Base-by-base conservation (phyloP, 2,797 vertebrate genomes). In the Pipistrellus kuhlii region DNA sequence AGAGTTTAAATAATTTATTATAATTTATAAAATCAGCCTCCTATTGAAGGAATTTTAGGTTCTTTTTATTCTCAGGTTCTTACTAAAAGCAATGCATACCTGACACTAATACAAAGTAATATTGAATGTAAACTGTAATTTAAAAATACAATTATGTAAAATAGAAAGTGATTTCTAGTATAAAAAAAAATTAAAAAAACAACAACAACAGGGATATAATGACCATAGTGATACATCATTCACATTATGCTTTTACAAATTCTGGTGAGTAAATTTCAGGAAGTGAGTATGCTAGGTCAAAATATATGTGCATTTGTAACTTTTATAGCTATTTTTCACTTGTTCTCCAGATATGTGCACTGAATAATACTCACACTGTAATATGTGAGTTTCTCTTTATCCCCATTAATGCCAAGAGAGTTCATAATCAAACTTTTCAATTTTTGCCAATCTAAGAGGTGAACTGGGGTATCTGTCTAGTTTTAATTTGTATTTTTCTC, bases 401-500 rank as follows among this genome's bases (percentile, higher is more conserved):
- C 6, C 15, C 35, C 3, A 82, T 66, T 87, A 51, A 75, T 46
- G 69, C 10, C 27, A 80, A 53, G 2, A 64, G 64, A 57, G 20
- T 48, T 1, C 3, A 8, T 38, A 64, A 77, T 82, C 7, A 66
- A 80, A 92, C 6, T 64, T 89, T 32, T 55, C 9, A 53, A 20
- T 55, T 83, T 68, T 89, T 88, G 71, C 48, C 32, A 20, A 0
- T 62, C 35, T 53, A 17, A 77, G n/a, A 72, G 3, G 5, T 35
- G 1, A 71, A 27, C 8, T 68, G 46, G 55, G 8, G 10, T n/a
- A 8, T 77, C 18, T 18, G 0, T 59, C 11, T 91, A 66, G 21
- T 44, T 90, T 72, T 82, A 35, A 23, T 82, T 73, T 77, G 6
- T 77, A 73, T 72, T 87, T 82, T 72, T 75, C 66, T 77, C 71